Conservation (phyloP, 2,888 invertebrate species). For the Cantharis flavilabris region DNA sequence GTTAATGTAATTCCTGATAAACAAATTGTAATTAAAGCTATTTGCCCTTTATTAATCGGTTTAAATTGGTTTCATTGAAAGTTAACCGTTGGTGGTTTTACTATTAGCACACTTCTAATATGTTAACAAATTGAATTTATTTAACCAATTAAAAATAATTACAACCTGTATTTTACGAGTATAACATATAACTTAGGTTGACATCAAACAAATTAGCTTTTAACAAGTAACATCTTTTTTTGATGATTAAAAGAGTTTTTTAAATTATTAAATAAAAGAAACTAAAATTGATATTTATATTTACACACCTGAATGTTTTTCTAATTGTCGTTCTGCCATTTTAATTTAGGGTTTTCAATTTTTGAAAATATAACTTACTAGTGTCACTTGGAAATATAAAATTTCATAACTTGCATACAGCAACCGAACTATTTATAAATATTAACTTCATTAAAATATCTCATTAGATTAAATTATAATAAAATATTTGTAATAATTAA, state of each 20-base stretch:
- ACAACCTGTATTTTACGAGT: neutral
- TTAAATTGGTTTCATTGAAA: neutral
- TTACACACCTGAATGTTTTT: neutral
- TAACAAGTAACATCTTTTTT: too few relatives aligned
- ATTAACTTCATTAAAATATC: too few relatives aligned
- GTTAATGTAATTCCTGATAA: neutral
- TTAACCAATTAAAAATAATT: neutral
- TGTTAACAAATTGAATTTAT: neutral
- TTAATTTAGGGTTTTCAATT: neutral
- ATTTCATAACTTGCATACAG: neutral
- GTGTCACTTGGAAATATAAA: neutral
- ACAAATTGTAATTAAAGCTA: neutral
- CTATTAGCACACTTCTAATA: neutral
- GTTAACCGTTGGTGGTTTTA: neutral
- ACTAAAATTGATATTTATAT: neutral
- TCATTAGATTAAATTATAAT: too few relatives aligned
- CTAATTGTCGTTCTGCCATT: neutral
- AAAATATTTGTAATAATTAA: too few relatives aligned
- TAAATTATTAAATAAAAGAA: too few relatives aligned
- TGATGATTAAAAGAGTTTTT: too few relatives aligned
- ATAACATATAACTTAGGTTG: neutral
- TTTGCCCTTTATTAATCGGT: neutral
- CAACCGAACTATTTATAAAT: too few relatives aligned
- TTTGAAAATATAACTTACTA: neutral
- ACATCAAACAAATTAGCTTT: neutral